Conservation (phyloP, 2,888 invertebrate species). For the Hydrotaea diabolus region DNA sequence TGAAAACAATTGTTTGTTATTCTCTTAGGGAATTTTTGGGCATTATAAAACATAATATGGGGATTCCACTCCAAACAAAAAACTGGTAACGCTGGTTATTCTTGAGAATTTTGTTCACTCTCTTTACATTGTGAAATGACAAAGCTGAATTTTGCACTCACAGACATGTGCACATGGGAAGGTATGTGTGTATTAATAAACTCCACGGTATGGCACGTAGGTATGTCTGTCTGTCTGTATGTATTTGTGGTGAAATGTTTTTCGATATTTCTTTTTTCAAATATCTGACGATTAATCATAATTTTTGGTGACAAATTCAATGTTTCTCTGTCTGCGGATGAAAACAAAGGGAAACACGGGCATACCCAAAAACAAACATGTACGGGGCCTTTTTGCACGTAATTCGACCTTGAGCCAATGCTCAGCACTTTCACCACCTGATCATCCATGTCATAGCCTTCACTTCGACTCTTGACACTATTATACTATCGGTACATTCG, state of each 20-base stretch:
- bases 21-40: no score
- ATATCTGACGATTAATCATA: constrained; percentile 43
- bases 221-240: not conserved
- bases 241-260: not conserved
- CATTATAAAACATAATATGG: no score
- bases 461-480: no score
- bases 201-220: not conserved
- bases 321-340: constrained; percentile 19
- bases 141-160: no score
- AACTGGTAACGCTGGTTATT: not conserved
- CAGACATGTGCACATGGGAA: not conserved
- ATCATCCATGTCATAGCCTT: no score
- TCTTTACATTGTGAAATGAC: no score
- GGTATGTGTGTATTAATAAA: not conserved
- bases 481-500: no score
- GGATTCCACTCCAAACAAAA: no score
- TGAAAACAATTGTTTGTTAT: no score
- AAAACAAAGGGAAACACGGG: not conserved
- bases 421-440: no score
- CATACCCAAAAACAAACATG: not conserved
- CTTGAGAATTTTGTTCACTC: not conserved
- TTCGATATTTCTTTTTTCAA: not conserved
- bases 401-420: no score
- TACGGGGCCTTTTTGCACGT: no score
- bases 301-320: constrained; percentile 57